These are phyloP conservation scores for Platypus cylindrus DNA, from an alignment of 2,888 invertebrate species.

Conservation along the genomic window DNA sequence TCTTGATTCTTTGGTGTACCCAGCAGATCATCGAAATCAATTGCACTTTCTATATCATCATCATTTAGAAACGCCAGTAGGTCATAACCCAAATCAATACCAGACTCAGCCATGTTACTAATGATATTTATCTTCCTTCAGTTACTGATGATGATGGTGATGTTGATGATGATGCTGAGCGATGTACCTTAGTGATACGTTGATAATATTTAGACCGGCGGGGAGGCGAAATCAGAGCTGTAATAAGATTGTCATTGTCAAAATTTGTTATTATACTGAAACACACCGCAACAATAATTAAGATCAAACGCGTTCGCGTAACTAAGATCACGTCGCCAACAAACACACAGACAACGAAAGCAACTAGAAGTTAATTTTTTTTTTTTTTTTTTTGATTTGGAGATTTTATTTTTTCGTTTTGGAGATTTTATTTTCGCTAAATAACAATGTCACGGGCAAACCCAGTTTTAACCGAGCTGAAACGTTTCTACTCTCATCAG, in stretches of 20 bases:
- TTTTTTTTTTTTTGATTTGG: too few species aligned
- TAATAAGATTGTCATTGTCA: too few species aligned
- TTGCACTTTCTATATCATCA: slow-evolving; percentile 38
- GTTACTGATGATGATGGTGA: neutral
- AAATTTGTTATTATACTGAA: too few species aligned
- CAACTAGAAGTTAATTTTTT: too few species aligned
- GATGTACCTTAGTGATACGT: too few species aligned
- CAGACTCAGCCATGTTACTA: slow-evolving; percentile 48
- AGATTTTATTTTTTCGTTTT: too few species aligned
- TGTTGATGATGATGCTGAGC: too few species aligned
- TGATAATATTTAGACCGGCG: too few species aligned
- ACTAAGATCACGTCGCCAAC: too few species aligned
- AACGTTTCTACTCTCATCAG: too few species aligned
- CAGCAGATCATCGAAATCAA: slow-evolving; percentile 39
- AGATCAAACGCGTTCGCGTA: slow-evolving; percentile 12
- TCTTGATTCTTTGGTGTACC: slow-evolving; percentile 42
- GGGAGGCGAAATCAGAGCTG: too few species aligned
- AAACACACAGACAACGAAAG: slow-evolving; percentile 21
- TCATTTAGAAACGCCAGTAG: slow-evolving; percentile 40
- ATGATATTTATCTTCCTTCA: neutral
- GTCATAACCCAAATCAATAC: slow-evolving; percentile 53
- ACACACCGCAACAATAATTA: too few species aligned
- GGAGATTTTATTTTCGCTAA: slow-evolving; percentile 22
- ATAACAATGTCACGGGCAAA: slow-evolving; percentile 26
- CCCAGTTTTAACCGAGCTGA: slow-evolving; percentile 16